These are phyloP conservation scores for Ovis canadensis DNA, from an alignment of 2,113 vertebrate species.

Conservation along the genomic window DNA sequence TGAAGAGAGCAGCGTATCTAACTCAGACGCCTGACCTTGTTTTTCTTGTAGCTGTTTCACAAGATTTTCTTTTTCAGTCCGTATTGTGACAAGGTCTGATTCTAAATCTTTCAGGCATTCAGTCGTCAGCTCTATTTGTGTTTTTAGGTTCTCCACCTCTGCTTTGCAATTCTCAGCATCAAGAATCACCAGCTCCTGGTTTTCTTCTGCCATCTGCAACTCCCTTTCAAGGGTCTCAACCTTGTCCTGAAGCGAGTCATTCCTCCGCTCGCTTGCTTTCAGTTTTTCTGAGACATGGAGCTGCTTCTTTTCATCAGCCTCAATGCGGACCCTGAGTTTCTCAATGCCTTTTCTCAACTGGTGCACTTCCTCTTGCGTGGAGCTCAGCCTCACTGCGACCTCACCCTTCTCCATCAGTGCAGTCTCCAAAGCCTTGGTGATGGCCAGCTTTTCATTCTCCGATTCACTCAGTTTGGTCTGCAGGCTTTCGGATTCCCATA, in stretches of 20 bases:
- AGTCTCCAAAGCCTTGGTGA: conserved; percentile 83
- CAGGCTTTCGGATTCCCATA: conserved; percentile 79
- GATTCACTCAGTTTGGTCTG: conserved; percentile 78
- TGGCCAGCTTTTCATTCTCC: conserved; percentile 79
- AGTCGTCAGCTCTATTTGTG: conserved; percentile 63
- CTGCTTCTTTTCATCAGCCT: conserved; percentile 90
- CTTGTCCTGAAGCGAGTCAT: conserved; percentile 80
- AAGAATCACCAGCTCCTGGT: conserved; percentile 83
- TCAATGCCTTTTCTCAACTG: conserved; percentile 89
- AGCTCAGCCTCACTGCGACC: conserved; percentile 84
- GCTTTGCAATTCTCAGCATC: conserved; percentile 85
- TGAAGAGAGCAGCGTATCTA: conserved; percentile 30
- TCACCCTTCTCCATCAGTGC: conserved; percentile 88
- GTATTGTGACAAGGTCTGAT: conserved; percentile 71
- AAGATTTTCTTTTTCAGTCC: conserved; percentile 81
- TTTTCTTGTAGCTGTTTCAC: conserved; percentile 72
- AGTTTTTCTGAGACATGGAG: conserved; percentile 80
- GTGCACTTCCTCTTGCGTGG: conserved; percentile 86
- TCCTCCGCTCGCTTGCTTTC: conserved; percentile 82
- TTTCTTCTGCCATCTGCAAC: conserved; percentile 82
- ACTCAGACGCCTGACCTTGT: neutral
- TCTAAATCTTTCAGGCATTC: conserved; percentile 50
- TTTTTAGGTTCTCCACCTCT: conserved; percentile 82
- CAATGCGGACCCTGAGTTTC: conserved; percentile 90
- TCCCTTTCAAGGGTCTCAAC: conserved; percentile 85